These are phyloP conservation scores for Trematocara marginatum DNA, from an alignment of 2,113 vertebrate genomes.

Conservation along the genomic window DNA sequence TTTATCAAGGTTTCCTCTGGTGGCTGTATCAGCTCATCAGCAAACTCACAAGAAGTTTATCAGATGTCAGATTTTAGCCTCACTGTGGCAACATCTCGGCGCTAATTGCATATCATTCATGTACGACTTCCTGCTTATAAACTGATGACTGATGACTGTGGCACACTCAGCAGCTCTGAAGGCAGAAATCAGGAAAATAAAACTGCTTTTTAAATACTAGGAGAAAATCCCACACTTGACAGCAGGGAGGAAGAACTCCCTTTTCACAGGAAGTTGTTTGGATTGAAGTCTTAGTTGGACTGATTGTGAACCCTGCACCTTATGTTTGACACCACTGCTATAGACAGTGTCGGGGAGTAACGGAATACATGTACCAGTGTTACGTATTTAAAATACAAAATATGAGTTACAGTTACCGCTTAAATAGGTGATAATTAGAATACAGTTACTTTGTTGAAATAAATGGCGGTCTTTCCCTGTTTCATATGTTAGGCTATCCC, in stretches of 20 bases:
- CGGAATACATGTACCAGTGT: not conserved
- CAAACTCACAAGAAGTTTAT: not conserved
- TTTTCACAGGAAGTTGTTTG: not conserved
- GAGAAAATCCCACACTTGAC: not conserved
- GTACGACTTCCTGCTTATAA: not conserved
- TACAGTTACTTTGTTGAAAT: not conserved
- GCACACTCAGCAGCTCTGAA: not conserved
- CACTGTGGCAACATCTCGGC: not conserved
- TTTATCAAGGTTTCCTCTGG: not conserved
- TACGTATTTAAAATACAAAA: not conserved
- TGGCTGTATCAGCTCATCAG: not conserved
- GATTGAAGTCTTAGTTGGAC: not conserved
- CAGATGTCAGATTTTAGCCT: not conserved
- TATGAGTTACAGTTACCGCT: fast-evolving
- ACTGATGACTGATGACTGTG: not conserved
- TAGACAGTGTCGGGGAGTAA: not conserved
- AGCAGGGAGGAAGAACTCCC: not conserved
- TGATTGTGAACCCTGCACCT: not conserved
- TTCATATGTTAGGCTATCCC: not conserved
- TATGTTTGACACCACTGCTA: not conserved
- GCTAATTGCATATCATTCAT: not conserved
- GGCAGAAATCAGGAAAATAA: not conserved
- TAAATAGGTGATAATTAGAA: not conserved
- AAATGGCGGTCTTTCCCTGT: not conserved
- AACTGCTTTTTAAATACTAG: not conserved